These are phyloP conservation scores for Nerophis ophidion DNA, from an alignment of 2,113 vertebrate species.

Conservation along the genomic window DNA sequence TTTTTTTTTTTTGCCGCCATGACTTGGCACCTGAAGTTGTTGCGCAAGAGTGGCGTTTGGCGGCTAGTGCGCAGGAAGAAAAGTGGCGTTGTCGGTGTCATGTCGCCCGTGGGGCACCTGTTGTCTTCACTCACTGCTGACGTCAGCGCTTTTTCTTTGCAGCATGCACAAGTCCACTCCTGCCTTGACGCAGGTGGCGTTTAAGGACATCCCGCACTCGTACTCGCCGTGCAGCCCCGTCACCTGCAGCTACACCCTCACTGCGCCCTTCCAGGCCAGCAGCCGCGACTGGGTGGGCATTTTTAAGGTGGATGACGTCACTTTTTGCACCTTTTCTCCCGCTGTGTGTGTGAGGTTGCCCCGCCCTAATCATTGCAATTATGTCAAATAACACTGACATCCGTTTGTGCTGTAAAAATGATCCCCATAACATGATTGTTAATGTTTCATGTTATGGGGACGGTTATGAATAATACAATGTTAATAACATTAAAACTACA, in stretches of 20 bases:
- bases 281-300: constrained; percentile 74
- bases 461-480: no score
- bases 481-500: no score
- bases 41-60: not conserved
- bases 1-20: no score
- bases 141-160: not conserved
- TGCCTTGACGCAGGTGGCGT: constrained; percentile 69
- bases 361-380: no score
- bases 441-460: no score
- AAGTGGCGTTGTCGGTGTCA: no score
- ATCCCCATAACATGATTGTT: no score
- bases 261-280: constrained; percentile 35
- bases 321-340: not conserved
- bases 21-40: not conserved
- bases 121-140: constrained; percentile 4
- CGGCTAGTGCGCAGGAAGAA: not conserved
- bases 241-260: constrained; percentile 63
- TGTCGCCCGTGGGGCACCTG: not conserved
- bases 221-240: constrained; percentile 48
- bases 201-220: constrained; percentile 57
- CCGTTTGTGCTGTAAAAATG: no score
- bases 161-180: constrained; percentile 23
- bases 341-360: not conserved
- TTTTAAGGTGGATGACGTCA: constrained; percentile 62
- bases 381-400: no score